phyloP scores from a whole-genome alignment of 2,888 invertebrate genomes.

The Oscheius onirici region DNA sequence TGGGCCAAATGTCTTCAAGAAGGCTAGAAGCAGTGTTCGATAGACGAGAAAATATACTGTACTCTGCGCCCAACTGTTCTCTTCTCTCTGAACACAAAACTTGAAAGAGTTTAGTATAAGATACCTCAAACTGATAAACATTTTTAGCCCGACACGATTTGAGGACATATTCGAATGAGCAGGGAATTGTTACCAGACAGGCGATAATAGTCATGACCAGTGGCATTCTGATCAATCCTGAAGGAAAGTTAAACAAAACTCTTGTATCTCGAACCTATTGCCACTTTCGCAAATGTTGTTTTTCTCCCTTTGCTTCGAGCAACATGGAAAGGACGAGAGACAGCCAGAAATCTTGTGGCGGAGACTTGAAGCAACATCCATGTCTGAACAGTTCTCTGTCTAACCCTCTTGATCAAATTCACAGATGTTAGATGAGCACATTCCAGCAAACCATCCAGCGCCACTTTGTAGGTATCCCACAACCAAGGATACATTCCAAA shows the following conservation, averaged over 20 bases:
- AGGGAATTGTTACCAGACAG: conserved; percentile 56
- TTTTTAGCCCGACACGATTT: conserved; percentile 40
- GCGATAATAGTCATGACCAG: conserved; percentile 53
- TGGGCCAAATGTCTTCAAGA: conserved; percentile 60
- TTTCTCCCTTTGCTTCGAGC: conserved; percentile 8
- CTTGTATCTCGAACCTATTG: conserved; percentile 33
- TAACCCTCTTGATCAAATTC: neutral
- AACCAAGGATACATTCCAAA: conserved; percentile 37
- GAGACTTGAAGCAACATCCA: conserved; percentile 64
- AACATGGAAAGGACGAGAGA: conserved; percentile 53
- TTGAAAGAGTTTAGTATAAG: no score
- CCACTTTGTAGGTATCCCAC: conserved; percentile 49
- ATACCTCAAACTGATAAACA: conserved; percentile 33
- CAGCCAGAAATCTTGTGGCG: conserved; percentile 59
- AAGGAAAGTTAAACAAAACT: conserved; percentile 28
- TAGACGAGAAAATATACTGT: conserved; percentile 48
- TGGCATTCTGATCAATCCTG: conserved; percentile 54
- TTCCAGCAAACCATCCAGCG: conserved; percentile 52
- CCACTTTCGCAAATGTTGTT: conserved; percentile 11
- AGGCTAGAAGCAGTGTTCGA: conserved; percentile 49
- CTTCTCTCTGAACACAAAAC: conserved; percentile 32
- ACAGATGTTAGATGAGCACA: conserved; percentile 63
- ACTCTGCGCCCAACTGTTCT: conserved; percentile 9
- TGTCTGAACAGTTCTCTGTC: conserved; percentile 48
- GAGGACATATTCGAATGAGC: conserved; percentile 55